These are phyloP conservation scores for Andricus curvator DNA, from an alignment of 2,888 invertebrate genomes.

Conservation along the genomic window DNA sequence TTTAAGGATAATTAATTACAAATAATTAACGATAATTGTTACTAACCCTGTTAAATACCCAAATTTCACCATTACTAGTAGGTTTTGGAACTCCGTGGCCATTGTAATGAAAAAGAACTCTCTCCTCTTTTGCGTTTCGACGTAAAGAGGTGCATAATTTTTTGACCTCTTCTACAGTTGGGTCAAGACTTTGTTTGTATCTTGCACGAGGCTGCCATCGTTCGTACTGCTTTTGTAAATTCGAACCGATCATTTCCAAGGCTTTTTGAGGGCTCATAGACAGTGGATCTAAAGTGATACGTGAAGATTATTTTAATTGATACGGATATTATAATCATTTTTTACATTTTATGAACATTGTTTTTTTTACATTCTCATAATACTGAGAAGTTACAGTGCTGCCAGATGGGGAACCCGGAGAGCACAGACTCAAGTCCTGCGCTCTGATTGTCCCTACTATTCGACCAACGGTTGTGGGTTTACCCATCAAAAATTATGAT, in stretches of 20 bases:
- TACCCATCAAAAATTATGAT: no score
- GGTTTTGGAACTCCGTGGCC: conserved; percentile 99
- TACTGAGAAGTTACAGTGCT: no score
- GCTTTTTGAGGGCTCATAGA: conserved; percentile 94
- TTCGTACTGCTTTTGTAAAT: conserved; percentile 97
- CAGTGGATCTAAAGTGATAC: conserved; percentile 85
- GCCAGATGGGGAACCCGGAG: no score
- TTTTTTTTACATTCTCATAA: no score
- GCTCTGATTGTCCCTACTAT: no score
- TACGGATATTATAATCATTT: conserved; percentile 1
- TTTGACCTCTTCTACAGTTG: conserved; percentile 98
- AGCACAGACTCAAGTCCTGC: no score
- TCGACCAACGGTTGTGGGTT: no score
- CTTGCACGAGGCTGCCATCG: conserved; percentile 98
- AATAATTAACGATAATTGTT: conserved; percentile 2
- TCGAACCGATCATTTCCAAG: conserved; percentile 93
- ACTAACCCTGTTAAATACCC: conserved; percentile 97
- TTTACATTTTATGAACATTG: no score
- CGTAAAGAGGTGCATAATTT: conserved; percentile 96
- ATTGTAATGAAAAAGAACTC: conserved; percentile 99
- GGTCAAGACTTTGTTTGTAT: conserved; percentile 98
- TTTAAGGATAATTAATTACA: background rate
- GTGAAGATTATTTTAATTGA: background rate
- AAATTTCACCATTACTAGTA: conserved; percentile 98
- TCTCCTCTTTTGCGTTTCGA: conserved; percentile 98